Base-by-base conservation (phyloP, 1,140 invertebrate genomes). In the Papilio polyxenes region DNA sequence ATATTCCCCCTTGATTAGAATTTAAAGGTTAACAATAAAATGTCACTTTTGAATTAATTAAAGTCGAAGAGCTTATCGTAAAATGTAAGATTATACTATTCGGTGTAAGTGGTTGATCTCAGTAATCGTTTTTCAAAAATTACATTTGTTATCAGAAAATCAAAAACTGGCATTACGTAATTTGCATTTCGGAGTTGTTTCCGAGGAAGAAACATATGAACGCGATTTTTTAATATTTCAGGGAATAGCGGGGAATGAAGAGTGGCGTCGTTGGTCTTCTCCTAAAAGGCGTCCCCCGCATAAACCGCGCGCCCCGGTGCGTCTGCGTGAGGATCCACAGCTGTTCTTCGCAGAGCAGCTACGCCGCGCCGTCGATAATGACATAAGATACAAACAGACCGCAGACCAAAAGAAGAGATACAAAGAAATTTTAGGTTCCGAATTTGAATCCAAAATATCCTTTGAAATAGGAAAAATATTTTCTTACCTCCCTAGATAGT, bases 331-430 rank as follows among this genome's bases (percentile, higher is more conserved):
- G 83, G 95, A 95, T 88, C 95, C 95, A 4, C 89, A 95, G 75
- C 83, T 95, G 76, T 92, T 89, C 80, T 93, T 90, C 81, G 93
- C 94, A 0, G 95, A 95, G 56, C 89, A 85, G n/a, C 84, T 95
- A 69, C 88, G 95, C 13, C 89, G 91, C 80, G 90, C 91, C 23
- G 94, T 96, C 5, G 95, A 96, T 76, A 95, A 96, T 84, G 93
- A 94, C 40, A 91, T 96, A 37, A 87, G 95, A 72, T 96, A 95
- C 86, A 94, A 92, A 82, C 93, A 94, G 49, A 93, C 93, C 9
- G 89, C 91, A 13, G 80, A 91, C 9, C 91, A 95, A 79, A 94
- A 95, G 82, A 87, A 93, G 75, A 89, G 89, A 20, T 96, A 96
- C 85, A 95, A 92, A 82, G 89, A 94, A 81, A 93, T 95, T 83